Evolutionary conservation across 2,113 vertebrate species (phyloP).

Genomic region (Nothocercus julius): DNA sequence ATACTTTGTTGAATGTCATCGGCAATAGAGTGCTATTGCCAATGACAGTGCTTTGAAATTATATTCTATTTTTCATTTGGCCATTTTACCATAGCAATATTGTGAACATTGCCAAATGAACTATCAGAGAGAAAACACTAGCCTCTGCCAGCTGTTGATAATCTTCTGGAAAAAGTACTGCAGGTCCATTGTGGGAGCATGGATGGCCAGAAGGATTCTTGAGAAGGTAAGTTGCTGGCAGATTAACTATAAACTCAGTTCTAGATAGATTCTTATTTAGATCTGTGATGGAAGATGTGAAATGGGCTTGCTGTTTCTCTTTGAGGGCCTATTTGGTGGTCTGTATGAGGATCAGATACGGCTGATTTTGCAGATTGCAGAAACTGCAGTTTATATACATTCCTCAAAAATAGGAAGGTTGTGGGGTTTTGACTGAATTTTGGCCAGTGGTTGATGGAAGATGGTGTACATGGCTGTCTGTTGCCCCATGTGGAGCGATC

Average conservation of each 20-base stretch:
- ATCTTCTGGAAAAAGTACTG: background rate
- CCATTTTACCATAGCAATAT: slow-evolving; percentile 7
- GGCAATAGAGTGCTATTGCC: background rate
- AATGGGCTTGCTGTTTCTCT: background rate
- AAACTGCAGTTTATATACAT: background rate
- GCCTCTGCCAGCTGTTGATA: background rate
- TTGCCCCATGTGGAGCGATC: background rate
- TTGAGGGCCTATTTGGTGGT: background rate
- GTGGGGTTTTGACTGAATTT: background rate
- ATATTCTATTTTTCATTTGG: background rate
- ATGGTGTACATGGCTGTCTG: background rate
- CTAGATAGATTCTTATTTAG: background rate
- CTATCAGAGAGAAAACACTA: background rate
- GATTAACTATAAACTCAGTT: background rate
- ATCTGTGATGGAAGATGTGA: background rate
- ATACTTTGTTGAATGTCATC: slow-evolving; percentile 37
- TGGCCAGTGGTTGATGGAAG: background rate
- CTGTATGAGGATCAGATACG: background rate
- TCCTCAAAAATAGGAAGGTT: background rate
- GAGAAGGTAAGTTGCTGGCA: background rate
- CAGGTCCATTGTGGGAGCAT: background rate
- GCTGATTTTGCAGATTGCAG: background rate
- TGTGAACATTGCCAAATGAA: background rate
- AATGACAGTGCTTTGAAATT: slow-evolving; percentile 42
- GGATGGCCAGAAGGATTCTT: background rate